Evolutionary conservation across 2,888 invertebrate genomes (phyloP).

Genomic region (Cepaea hortensis): DNA sequence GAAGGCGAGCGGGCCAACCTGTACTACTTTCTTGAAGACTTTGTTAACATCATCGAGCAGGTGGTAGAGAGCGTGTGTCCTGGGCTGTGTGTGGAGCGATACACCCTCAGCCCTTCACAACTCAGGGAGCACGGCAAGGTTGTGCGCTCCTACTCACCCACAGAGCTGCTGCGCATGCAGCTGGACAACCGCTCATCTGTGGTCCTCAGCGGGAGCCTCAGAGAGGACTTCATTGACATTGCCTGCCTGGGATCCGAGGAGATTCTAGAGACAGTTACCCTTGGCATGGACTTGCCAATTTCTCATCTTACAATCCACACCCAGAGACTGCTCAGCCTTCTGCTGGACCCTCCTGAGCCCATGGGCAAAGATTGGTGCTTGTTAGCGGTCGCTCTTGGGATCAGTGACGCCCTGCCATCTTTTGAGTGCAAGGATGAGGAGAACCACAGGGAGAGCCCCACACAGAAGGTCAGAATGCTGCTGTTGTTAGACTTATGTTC

Average conservation of each 20-base stretch:
- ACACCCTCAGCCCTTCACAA: constrained; percentile 80
- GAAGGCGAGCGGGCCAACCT: constrained; percentile 74
- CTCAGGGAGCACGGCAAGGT: constrained; percentile 63
- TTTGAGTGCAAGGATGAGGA: constrained; percentile 75
- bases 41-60: constrained; percentile 81
- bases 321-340: constrained; percentile 77
- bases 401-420: constrained; percentile 79
- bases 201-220: constrained; percentile 75
- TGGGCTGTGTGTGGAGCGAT: constrained; percentile 82
- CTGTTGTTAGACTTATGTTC: not conserved
- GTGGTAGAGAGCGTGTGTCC: constrained; percentile 83
- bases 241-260: constrained; percentile 80
- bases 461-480: constrained; percentile 45
- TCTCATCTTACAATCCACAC: constrained; percentile 81
- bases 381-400: constrained; percentile 78
- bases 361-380: constrained; percentile 80
- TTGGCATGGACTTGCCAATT: constrained; percentile 81
- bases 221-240: constrained; percentile 80
- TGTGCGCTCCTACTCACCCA: constrained; percentile 70
- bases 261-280: constrained; percentile 75
- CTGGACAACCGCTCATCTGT: constrained; percentile 75
- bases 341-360: constrained; percentile 79
- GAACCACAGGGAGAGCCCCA: constrained; percentile 52
- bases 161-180: constrained; percentile 76
- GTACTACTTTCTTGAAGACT: constrained; percentile 84